Percentiles rank a stretch among this genome's conserved stretches.
Evolutionary conservation across 2,113 vertebrate species (phyloP).

Genomic region (Phyllostomus hastatus): DNA sequence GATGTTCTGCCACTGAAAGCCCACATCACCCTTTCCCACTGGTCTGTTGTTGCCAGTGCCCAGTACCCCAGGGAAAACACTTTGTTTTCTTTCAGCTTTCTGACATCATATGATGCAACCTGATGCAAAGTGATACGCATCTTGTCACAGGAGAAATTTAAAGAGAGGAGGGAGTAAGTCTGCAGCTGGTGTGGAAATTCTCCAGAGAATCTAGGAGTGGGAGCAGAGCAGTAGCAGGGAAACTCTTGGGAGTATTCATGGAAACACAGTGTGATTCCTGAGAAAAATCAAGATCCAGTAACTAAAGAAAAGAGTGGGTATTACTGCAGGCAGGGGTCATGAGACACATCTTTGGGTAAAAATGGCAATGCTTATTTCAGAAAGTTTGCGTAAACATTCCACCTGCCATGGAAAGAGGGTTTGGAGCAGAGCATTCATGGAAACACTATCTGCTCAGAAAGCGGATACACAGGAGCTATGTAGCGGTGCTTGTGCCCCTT

Average conservation of each 20-base stretch:
- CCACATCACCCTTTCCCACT: background rate
- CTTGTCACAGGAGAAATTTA: constrained; percentile 50
- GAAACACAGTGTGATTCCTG: background rate
- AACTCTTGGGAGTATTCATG: background rate
- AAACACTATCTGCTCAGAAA: background rate
- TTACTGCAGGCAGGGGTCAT: background rate
- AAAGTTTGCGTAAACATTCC: accelerated
- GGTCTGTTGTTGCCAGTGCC: background rate
- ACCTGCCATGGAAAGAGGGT: accelerated
- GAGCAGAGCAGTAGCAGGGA: background rate
- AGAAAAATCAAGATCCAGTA: background rate
- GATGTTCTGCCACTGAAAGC: background rate
- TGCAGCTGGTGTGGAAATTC: constrained; percentile 33
- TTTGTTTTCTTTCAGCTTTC: constrained; percentile 51
- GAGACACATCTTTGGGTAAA: too few relatives aligned
- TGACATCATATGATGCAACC: constrained; percentile 77
- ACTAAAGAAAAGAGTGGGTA: constrained; percentile 6
- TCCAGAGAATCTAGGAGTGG: background rate
- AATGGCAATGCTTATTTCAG: background rate
- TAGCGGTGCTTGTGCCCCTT: accelerated
- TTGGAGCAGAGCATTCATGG: too few relatives aligned
- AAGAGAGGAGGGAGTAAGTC: background rate
- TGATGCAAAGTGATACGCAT: constrained; percentile 49
- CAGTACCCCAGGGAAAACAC: background rate
- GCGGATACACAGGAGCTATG: accelerated